phyloP scores from a whole-genome alignment of 1,140 invertebrate genomes.

The Danaus melanippus region DNA sequence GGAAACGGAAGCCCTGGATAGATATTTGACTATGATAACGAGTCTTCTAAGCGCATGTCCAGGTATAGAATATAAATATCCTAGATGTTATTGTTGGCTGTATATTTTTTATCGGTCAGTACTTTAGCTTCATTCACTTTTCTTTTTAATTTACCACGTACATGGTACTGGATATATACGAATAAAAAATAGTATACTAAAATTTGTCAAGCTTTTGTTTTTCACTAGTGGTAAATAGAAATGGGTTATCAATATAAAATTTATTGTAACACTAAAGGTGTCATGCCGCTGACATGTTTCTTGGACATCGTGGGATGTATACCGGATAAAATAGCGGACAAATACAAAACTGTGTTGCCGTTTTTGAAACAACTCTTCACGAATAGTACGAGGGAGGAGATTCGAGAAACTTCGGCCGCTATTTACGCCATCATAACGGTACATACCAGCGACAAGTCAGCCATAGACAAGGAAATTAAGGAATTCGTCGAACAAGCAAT shows the following conservation, averaged over 20 bases:
- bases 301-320: constrained; percentile 82
- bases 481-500: constrained; percentile 71
- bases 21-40: constrained; percentile 78
- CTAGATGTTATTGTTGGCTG: constrained; percentile 4
- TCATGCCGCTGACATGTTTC: constrained; percentile 79
- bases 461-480: constrained; percentile 73
- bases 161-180: too few species aligned
- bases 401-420: constrained; percentile 79
- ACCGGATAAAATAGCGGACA: constrained; percentile 73
- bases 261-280: constrained; percentile 43
- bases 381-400: constrained; percentile 80
- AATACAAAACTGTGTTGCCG: constrained; percentile 73
- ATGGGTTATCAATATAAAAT: too few species aligned
- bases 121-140: too few species aligned
- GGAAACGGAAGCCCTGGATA: constrained; percentile 71
- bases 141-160: too few species aligned
- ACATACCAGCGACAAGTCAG: constrained; percentile 60
- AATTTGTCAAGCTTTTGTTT: too few species aligned
- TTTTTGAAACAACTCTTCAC: constrained; percentile 78
- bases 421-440: constrained; percentile 80
- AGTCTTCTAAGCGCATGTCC: constrained; percentile 75
- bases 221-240: too few species aligned
- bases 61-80: constrained; percentile 46
- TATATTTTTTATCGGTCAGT: constrained; percentile 3
- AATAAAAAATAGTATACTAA: too few species aligned